Evolutionary conservation across 2,888 invertebrate genomes (phyloP), one percentile per base, ranked within the genome.

Genomic region (Apodemia zela): DNA sequence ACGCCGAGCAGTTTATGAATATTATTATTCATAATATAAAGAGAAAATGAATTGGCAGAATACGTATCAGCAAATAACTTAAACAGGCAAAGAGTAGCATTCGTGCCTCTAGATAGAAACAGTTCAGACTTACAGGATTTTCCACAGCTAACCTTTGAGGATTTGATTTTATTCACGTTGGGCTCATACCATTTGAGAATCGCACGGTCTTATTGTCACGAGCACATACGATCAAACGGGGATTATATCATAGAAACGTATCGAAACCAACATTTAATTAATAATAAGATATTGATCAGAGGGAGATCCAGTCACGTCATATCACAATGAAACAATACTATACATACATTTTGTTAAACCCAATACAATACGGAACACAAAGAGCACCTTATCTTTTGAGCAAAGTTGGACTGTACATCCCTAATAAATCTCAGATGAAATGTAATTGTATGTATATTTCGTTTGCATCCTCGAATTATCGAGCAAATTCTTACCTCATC

Each of bases 291-390:
- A 42, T 59, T 63, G 25, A 66, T 62, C 38, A 59, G 63, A 60
- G 60, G 65, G 7, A 35, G 61, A 67, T 67, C 47, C 64, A 64
- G 49, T 66, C 62, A 18, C 51, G 60, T 42, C 62, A 63, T 35
- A 25, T 62, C 33, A 17, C 61, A 13, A 59, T 5, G 5, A 64
- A 49, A 62, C 64, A 62, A 45, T 66, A 64, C 42, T 66, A 62
- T 18, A 66, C 66, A 13, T 64, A 66, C 45, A 66, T 66, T 51
- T 62, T 66, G 21, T 15, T 66, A 45, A 47, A 66, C 59, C 64
- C 64, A 21, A 62, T 57, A 62, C 15, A 18, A 54, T 10, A 17
- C 5, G 66, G 66, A 35, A 66, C 57, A 61, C 17, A 66, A 25
- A 59, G 59, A n/a, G n/a, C n/a, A n/a, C n/a, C n/a, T n/a, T n/a